Conservation (phyloP, 2,888 invertebrate genomes). For the Linyphia triangularis region DNA sequence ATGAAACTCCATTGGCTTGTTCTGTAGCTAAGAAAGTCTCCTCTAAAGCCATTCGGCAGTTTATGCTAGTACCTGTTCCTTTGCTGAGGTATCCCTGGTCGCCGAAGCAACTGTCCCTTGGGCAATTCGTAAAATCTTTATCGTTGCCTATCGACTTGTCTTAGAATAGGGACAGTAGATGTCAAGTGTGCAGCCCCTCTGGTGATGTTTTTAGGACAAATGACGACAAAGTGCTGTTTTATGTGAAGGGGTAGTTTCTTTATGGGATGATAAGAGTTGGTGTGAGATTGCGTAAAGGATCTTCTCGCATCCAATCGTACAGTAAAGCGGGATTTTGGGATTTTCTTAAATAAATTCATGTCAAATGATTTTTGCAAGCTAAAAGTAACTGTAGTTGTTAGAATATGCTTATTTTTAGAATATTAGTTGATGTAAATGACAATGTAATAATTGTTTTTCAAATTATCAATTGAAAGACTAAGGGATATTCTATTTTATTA, state of each 20-base stretch:
- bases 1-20: neutral
- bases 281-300: conserved; percentile 6
- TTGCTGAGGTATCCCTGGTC: conserved; percentile 20
- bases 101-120: conserved; percentile 27
- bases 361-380: too few relatives aligned
- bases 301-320: neutral
- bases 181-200: conserved; percentile 27
- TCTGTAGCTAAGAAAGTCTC: neutral
- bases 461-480: too few relatives aligned
- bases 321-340: conserved; percentile 3
- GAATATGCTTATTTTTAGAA: too few relatives aligned
- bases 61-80: conserved; percentile 48
- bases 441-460: too few relatives aligned
- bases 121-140: conserved; percentile 52
- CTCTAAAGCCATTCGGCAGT: conserved; percentile 11
- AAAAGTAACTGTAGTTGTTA: too few relatives aligned
- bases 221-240: conserved; percentile 39
- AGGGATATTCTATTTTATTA: too few relatives aligned
- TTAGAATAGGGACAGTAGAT: conserved; percentile 21
- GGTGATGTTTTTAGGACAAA: conserved; percentile 46
- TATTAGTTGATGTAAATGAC: too few relatives aligned
- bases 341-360: too few relatives aligned
- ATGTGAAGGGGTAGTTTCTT: conserved; percentile 25
- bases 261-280: conserved; percentile 40
- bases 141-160: conserved; percentile 33